Percentiles rank a stretch among this genome's conserved stretches.
Conservation (phyloP, 2,113 vertebrate genomes). For the Ciconia stormi region DNA sequence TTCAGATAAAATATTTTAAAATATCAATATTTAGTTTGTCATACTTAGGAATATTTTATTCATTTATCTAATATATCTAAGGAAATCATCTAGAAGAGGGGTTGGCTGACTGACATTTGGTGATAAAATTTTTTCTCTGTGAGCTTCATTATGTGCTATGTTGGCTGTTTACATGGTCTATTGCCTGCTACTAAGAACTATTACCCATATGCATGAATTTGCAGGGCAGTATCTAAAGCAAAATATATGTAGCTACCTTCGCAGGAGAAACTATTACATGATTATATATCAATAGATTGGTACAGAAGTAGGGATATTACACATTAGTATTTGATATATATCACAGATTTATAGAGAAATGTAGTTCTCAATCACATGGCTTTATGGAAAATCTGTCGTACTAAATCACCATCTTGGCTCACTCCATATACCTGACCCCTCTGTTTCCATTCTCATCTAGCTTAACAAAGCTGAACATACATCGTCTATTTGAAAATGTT, state of each 20-base stretch:
- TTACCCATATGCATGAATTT: conserved; percentile 57
- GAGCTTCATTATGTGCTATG: conserved; percentile 50
- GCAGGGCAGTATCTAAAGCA: conserved; percentile 43
- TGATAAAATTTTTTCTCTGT: conserved; percentile 17
- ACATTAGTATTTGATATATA: conserved; percentile 57
- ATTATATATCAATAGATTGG: conserved; percentile 62
- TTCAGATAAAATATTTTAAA: conserved; percentile 21
- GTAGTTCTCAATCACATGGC: conserved; percentile 49
- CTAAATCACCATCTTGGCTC: conserved; percentile 49
- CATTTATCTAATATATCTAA: conserved; percentile 30
- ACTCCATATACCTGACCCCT: conserved; percentile 5
- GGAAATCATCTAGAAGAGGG: conserved; percentile 1
- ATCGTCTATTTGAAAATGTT: background rate
- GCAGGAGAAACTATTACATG: conserved; percentile 20
- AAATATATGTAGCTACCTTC: conserved; percentile 52
- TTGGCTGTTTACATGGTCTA: conserved; percentile 63
- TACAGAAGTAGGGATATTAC: conserved; percentile 37
- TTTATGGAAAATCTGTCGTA: conserved; percentile 55
- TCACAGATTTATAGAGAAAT: conserved; percentile 54
- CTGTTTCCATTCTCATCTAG: background rate
- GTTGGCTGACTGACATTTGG: conserved; percentile 16
- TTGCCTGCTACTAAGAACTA: conserved; percentile 60
- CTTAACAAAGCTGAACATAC: background rate
- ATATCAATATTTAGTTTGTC: conserved; percentile 9
- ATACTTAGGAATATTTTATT: conserved; percentile 16